Evolutionary conservation across 1,140 invertebrate genomes (phyloP), one percentile per base, ranked within the genome.

Genomic region (Eumeta japonica): DNA sequence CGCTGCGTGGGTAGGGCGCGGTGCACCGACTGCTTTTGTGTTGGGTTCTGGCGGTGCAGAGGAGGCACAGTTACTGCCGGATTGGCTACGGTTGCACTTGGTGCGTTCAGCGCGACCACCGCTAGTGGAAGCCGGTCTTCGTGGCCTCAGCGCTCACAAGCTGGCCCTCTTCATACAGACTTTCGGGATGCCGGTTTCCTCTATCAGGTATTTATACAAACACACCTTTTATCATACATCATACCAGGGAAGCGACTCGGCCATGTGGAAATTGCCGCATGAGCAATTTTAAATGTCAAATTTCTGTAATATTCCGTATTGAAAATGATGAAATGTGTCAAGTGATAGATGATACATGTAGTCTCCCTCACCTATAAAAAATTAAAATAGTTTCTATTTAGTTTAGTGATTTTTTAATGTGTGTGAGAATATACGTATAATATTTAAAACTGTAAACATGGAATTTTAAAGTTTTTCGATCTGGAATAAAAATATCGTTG

Each of bases 151-250:
- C 35, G 86, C 91, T 0, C 82, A 86, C 32, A 92, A 97, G 60
- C 77, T 97, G n/a, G 86, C 97, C 2, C 74, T 97, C 2, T 97
- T 97, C 62, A 92, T 97, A 30, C 94, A 97, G 66, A 95, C 92
- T 10, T 97, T 97, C 71, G 94, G 94, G 15, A 91, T 97, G 44
- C 94, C 94, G 0, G 87, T 94, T 0, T 77, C 81, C 37, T 92
- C 90, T 3, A 95, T 97, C 89, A 89, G 64, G 70, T 75, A 10
- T 33, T 31, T 5, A 5, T 12, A 31, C 30, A 12, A 12, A 12
- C 5, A 5, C 14, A 12, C 5, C 30, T 5, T 7, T 24, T 24
- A n/a, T 24, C 7, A 24, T 24, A 24, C 7, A 24, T 7, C n/a
- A 24, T 24, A 24, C 7, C 20, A 24, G 7, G 20, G 7, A 79